Base-by-base conservation (phyloP, 2,113 vertebrate genomes). In the Aythya baeri region DNA sequence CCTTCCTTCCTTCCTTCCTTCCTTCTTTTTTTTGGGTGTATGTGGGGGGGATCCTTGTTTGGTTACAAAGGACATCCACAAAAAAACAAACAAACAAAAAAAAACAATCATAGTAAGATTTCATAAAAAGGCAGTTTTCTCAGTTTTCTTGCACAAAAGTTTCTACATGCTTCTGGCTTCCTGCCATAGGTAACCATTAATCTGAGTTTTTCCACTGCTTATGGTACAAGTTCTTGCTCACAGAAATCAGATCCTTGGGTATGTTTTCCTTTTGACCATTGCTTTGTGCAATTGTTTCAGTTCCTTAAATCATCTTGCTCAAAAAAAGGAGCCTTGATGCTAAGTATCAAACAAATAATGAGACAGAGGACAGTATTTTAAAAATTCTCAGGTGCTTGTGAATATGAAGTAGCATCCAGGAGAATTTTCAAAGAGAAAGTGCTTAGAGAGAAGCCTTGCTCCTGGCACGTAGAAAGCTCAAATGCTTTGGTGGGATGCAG, bases 231-330 rank as follows among this genome's bases (percentile, higher is more conserved):
- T 18, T 72, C 43, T 78, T 78, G 58, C 66, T 75, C 31, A 82
- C 52, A 93, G 81, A 88, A 95, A 68, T 74, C 68, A 68, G 78
- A 65, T 72, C 46, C 27, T 74, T 10, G 1, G 43, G 88, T 43
- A 13, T 74, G 17, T 90, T 90, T 92, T 79, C 58, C 83, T 81
- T 71, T 91, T 82, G 62, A 49, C 65, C 17, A 66, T 21, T 84
- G 32, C 73, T 96, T 73, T 70, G 54, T 66, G 49, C 83, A 72
- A 44, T 58, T 65, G 17, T 57, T 91, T 86, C 61, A 71, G 17
- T 49, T 86, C 23, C 34, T 95, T 88, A 65, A 95, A 94, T 58
- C 2, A 62, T 76, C 66, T 91, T 92, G 54, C 61, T 94, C 80
- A 84, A 32, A 62, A 46, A 75, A 86, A 66, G 38, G 32, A 23